Conservation (phyloP, 2,888 invertebrate genomes). For the Smittia aterrima region DNA sequence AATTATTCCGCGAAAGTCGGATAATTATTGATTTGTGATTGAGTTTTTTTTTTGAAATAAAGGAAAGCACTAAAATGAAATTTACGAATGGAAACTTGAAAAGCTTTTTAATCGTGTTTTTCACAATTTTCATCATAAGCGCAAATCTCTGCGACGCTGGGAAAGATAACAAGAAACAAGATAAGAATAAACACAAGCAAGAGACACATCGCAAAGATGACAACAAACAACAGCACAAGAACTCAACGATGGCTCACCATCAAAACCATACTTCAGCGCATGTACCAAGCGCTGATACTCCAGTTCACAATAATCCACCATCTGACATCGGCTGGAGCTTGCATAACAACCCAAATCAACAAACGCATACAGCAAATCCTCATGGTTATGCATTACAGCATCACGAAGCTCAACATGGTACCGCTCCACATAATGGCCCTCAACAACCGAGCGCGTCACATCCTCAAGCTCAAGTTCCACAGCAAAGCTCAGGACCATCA, state of each 20-base stretch:
- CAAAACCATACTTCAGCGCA: background rate
- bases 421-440: background rate
- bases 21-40: background rate
- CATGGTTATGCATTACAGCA: background rate
- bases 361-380: background rate
- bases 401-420: background rate
- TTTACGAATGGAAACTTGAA: background rate
- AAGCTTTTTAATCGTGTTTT: background rate
- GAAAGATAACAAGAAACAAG: background rate
- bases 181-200: background rate
- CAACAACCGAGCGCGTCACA: background rate
- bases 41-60: constrained; percentile 5
- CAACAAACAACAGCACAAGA: background rate
- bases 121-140: background rate
- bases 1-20: background rate
- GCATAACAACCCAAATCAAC: background rate
- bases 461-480: background rate
- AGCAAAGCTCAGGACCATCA: background rate
- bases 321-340: constrained; percentile 7
- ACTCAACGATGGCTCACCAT: background rate
- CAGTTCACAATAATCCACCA: background rate
- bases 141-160: background rate
- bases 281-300: background rate
- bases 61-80: background rate
- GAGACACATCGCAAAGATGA: background rate